Evolutionary conservation across 2,797 vertebrate species (phyloP).

Genomic region (Paedocypris micromegethes): DNA sequence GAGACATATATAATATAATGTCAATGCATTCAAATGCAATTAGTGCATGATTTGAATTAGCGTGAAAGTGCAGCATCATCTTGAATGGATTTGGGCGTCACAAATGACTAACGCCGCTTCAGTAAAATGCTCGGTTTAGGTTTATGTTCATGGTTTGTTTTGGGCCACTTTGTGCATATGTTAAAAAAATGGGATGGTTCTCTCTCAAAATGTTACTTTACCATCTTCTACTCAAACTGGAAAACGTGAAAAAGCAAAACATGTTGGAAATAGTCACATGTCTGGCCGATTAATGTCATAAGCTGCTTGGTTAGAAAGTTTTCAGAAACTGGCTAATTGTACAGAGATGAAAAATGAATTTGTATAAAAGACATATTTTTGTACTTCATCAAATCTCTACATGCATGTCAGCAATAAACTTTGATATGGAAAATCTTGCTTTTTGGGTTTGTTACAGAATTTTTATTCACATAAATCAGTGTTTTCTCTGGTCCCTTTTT

Average conservation of each 20-base stretch:
- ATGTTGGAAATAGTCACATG: constrained; percentile 57
- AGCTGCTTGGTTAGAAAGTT: constrained; percentile 69
- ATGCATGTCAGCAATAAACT: constrained; percentile 99
- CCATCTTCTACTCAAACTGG: constrained; percentile 65
- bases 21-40: constrained; percentile 50
- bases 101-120: constrained; percentile 19
- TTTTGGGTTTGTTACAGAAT: constrained; percentile 1
- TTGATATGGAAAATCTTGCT: constrained; percentile 69
- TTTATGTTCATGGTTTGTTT: constrained; percentile 7
- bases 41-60: constrained; percentile 64
- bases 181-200: constrained; percentile 39
- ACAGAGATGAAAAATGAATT: constrained; percentile 80
- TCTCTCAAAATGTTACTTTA: constrained; percentile 20
- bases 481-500: neutral
- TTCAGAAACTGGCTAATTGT: constrained; percentile 69
- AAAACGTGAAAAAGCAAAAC: constrained; percentile 58
- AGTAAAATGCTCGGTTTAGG: constrained; percentile 10
- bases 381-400: constrained; percentile 92
- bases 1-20: constrained; percentile 57
- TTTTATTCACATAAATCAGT: neutral
- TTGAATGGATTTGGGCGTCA: constrained; percentile 17
- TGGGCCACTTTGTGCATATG: constrained; percentile 34
- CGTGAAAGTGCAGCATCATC: constrained; percentile 42
- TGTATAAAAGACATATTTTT: constrained; percentile 99
- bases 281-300: constrained; percentile 62